Conservation (phyloP, 2,113 vertebrate species). For the Caretta caretta region DNA sequence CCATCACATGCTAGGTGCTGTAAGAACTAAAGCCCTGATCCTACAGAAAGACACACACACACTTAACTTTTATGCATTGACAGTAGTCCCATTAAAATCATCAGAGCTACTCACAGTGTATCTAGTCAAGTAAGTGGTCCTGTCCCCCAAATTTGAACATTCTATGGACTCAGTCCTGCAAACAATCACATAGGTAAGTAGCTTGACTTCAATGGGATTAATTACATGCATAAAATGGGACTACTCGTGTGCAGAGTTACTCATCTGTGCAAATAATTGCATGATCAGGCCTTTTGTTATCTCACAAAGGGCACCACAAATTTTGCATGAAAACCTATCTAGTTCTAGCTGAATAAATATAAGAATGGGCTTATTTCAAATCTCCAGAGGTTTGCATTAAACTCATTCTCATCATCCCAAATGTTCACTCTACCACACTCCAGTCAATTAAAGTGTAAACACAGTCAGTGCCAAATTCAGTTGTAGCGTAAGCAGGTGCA, state of each 20-base stretch:
- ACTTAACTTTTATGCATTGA: neutral
- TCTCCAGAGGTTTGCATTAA: neutral
- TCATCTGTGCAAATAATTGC: neutral
- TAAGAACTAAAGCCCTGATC: neutral
- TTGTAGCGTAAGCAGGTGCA: neutral
- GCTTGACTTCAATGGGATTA: neutral
- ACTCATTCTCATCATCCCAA: neutral
- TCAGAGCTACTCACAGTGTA: neutral
- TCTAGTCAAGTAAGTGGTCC: neutral
- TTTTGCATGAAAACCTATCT: neutral
- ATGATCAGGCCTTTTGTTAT: neutral
- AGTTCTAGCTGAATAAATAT: neutral
- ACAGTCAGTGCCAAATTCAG: neutral
- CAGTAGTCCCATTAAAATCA: neutral
- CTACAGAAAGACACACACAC: neutral
- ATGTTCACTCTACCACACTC: neutral
- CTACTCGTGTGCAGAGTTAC: neutral
- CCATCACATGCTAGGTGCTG: neutral
- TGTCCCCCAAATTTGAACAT: neutral
- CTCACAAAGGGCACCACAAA: neutral
- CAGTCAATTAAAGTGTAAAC: neutral
- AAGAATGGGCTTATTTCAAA: neutral
- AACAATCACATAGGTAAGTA: neutral
- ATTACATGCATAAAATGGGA: neutral
- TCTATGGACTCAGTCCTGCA: neutral